Evolutionary conservation across 2,113 vertebrate genomes (phyloP).

Genomic region (Cynocephalus volans): DNA sequence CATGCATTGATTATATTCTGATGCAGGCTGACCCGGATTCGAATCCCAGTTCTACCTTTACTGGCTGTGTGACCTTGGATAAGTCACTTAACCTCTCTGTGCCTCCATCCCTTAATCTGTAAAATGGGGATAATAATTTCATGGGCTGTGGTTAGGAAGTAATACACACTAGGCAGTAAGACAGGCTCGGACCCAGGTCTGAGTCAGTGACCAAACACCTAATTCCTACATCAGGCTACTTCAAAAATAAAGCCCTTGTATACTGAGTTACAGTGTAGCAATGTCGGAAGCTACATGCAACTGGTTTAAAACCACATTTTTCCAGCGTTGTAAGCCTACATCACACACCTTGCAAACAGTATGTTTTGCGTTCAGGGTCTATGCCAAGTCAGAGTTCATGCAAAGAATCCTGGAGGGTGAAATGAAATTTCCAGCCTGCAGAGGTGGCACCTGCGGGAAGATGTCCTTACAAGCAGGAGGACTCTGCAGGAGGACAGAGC

Average conservation of each 20-base stretch:
- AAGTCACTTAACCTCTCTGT: neutral
- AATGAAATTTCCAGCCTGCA: neutral
- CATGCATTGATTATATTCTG: neutral
- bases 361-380: neutral
- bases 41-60: neutral
- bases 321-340: neutral
- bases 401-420: neutral
- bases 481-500: neutral
- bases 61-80: neutral
- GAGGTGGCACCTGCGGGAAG: neutral
- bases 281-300: neutral
- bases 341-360: neutral
- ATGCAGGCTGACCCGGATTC: neutral
- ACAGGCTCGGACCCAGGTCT: neutral
- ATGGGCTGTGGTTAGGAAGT: fast-evolving
- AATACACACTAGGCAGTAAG: fast-evolving
- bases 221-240: neutral
- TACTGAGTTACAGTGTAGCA: neutral
- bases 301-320: neutral
- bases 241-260: neutral
- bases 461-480: neutral
- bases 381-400: neutral
- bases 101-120: neutral
- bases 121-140: neutral
- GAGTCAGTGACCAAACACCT: fast-evolving